A percentile compares a stretch with the other conserved stretches of the same genome.
Conservation (phyloP, 1,140 invertebrate species). For the Drosophila auraria region DNA sequence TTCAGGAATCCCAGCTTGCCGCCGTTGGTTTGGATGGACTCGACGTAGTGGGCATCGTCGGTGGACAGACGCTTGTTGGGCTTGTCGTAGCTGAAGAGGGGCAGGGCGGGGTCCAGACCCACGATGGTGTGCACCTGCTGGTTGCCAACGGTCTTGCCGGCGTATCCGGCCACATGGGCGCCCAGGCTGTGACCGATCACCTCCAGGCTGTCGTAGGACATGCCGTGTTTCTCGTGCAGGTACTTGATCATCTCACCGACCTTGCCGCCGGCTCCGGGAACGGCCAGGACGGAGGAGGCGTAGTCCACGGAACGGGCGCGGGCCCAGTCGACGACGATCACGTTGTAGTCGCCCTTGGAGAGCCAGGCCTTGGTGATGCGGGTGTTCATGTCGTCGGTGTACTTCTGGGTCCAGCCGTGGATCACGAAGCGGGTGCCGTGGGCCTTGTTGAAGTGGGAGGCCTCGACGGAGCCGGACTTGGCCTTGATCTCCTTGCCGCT, state of each 20-base stretch:
- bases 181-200: constrained; percentile 83
- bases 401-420: constrained; percentile 69
- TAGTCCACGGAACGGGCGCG: constrained; percentile 84
- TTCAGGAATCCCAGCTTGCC: constrained; percentile 86
- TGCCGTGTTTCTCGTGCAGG: constrained; percentile 60
- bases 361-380: constrained; percentile 85
- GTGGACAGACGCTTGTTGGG: constrained; percentile 81
- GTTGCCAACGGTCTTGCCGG: constrained; percentile 84
- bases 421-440: constrained; percentile 73
- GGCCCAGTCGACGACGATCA: constrained; percentile 87
- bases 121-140: constrained; percentile 65
- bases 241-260: constrained; percentile 74
- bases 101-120: constrained; percentile 86
- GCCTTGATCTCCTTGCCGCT: constrained; percentile 45
- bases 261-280: constrained; percentile 85
- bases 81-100: constrained; percentile 75
- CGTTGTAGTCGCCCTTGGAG: constrained; percentile 85
- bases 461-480: constrained; percentile 41
- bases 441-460: constrained; percentile 62
- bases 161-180: constrained; percentile 86
- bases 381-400: constrained; percentile 61
- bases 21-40: constrained; percentile 87
- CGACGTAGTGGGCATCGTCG: constrained; percentile 75
- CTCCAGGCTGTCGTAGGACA: constrained; percentile 49
- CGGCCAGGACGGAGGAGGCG: constrained; percentile 84